Base-by-base conservation (phyloP, 1,140 invertebrate species). In the Cecropterus lyciades region DNA sequence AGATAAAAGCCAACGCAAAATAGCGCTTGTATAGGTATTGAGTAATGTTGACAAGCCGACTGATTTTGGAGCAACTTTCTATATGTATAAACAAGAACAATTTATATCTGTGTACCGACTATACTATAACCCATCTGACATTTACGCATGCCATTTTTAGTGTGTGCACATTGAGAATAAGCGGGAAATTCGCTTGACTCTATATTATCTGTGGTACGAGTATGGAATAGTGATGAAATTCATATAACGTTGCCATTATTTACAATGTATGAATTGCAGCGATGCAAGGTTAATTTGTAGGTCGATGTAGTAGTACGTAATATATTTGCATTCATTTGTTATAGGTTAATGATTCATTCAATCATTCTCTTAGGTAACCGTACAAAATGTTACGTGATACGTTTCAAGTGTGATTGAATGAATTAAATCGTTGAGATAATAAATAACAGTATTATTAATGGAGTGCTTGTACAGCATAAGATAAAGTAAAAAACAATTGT, bases 61-160 rank as follows among this genome's bases (percentile, higher is more conserved):
- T 75, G 77, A 84, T 84, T 84, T 87, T 74, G 77, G 82, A 86
- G 80, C 84, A 86, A 84, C 84, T 86, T 86, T 86, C 84, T 86
- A 83, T 83, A 84, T 55, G 37, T 62, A 51, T 40, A 51, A 63
- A 62, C 46, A 62, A 63, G 59, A 63, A 63, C 59, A 63, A 63
- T 51, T 63, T 63, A 63, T 63, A 49, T 63, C 17, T 51, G 14
- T 40, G 59, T 37, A 37, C 17, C n/a, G n/a, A n/a, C 15, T 60
- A 51, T 14, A 60, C 17, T 27, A n/a, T n/a, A n/a, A n/a, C n/a
- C n/a, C 57, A 62, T 62, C 59, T 43, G 42, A 62, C 16, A 51
- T 51, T 49, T 49, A 62, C 37, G 46, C 37, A n/a, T n/a, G 33
- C 45, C 11, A 51, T 51, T 62, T 62, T 62, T 62, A 13, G 16